phyloP scores from a whole-genome alignment of 1,140 invertebrate genomes.

The Stegodyphus mimosarum region DNA sequence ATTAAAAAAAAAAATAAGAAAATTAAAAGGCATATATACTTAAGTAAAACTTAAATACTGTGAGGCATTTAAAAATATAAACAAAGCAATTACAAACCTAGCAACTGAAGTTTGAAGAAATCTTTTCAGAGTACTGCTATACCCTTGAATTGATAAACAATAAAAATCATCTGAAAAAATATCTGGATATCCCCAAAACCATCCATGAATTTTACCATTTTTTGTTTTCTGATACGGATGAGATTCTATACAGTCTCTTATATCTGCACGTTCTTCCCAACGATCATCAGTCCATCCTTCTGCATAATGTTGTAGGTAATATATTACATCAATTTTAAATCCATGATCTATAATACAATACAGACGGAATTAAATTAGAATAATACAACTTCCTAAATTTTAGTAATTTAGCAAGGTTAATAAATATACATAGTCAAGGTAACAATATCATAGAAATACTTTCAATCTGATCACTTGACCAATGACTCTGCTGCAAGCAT shows the following conservation, averaged over 20 bases:
- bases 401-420: too few species aligned
- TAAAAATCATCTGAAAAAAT: slow-evolving; percentile 76
- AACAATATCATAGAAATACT: too few species aligned
- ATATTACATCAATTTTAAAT: slow-evolving; percentile 78
- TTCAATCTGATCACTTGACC: too few species aligned
- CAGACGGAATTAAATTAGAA: slow-evolving; percentile 12
- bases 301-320: slow-evolving; percentile 86
- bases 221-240: slow-evolving; percentile 65
- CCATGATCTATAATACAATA: slow-evolving; percentile 67
- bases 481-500: too few species aligned
- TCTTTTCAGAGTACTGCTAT: slow-evolving; percentile 74
- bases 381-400: too few species aligned
- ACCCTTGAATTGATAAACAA: slow-evolving; percentile 88
- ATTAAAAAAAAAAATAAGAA: too few species aligned
- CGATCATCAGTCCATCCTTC: slow-evolving; percentile 84
- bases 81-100: background rate
- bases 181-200: slow-evolving; percentile 76
- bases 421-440: too few species aligned
- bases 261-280: slow-evolving; percentile 85
- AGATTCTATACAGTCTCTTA: slow-evolving; percentile 71
- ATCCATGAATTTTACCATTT: slow-evolving; percentile 67
- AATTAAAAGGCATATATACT: too few species aligned
- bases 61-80: too few species aligned
- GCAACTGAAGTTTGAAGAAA: slow-evolving; percentile 55
- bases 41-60: too few species aligned